Base-by-base conservation (phyloP, 1,140 invertebrate species). In the Bombus difficillimus region DNA sequence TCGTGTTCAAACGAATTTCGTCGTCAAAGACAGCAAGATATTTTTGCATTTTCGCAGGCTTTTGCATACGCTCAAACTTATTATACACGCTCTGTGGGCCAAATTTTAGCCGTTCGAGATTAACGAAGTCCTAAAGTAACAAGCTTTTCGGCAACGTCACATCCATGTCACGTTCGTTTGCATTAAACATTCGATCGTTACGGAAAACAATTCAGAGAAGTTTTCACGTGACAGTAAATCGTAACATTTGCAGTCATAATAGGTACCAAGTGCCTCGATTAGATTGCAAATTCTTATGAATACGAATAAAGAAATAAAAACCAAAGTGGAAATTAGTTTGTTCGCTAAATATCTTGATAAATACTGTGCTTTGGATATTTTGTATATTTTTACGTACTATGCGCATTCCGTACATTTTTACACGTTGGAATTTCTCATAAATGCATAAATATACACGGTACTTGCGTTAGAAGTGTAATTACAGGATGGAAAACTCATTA, bases 1-100 rank as follows among this genome's bases (percentile, higher is more conserved):
- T 53, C 71, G n/a, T 28, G 34, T 47, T 75, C 73, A 39, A 76
- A 66, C 81, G n/a, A 79, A 84, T 79, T 62, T 71, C 53, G 1
- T n/a, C 32, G 41, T 71, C 66, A 71, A 59, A 79, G 39, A 32
- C 47, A 59, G 28, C 32, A 22, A 72, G 22, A 25, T 79, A 43
- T 79, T 84, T 79, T 71, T 47, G 69, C 57, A 43, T 82, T 59
- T 64, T 71, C 37, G 13, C 25, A 25, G 22, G 8, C 47, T 57
- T 37, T 69, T 28, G 32, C 10, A 12, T 32, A 25, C 18, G 25
- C 10, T 68, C 43, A 8, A 39, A 53, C 72, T 59, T 59, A 83
- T 83, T 47, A 53, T 12, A 37, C 71, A 10, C 71, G 28, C 15
- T 32, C 25, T 2, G 34, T 12, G 8, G 53, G 18, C 8, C 13